Evolutionary conservation across 2,888 invertebrate species (phyloP).

Genomic region (Pasiphila rectangulata): DNA sequence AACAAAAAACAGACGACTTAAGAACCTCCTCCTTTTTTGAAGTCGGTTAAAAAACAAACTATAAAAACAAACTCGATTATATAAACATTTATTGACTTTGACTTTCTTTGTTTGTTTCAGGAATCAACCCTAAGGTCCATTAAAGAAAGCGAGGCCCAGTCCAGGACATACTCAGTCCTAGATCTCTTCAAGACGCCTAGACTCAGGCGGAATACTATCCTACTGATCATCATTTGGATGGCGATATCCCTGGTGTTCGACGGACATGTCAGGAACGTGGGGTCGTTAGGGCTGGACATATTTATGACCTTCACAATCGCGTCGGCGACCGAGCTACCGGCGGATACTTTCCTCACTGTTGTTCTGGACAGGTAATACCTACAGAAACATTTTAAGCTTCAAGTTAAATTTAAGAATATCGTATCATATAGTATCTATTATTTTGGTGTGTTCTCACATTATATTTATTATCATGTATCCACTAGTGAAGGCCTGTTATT

Average conservation of each 20-base stretch:
- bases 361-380: constrained; percentile 86
- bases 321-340: constrained; percentile 90
- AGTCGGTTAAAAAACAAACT: too few species aligned
- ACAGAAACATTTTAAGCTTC: too few species aligned
- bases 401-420: too few species aligned
- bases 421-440: too few species aligned
- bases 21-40: too few species aligned
- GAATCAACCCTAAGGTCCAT: constrained; percentile 84
- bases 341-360: constrained; percentile 89
- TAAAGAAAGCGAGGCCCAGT: constrained; percentile 86
- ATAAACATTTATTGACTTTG: too few species aligned
- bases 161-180: constrained; percentile 87
- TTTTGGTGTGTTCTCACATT: too few species aligned
- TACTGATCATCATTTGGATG: constrained; percentile 93
- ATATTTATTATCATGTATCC: too few species aligned
- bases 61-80: too few species aligned
- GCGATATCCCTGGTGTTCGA: constrained; percentile 93
- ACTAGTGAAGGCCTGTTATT: too few species aligned
- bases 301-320: constrained; percentile 93
- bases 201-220: constrained; percentile 86
- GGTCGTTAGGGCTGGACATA: constrained; percentile 90
- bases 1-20: too few species aligned
- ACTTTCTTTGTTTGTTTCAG: constrained; percentile 60
- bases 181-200: constrained; percentile 91
- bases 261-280: constrained; percentile 93